Evolutionary conservation across 2,113 vertebrate species (phyloP).

Genomic region (Indicator indicator): DNA sequence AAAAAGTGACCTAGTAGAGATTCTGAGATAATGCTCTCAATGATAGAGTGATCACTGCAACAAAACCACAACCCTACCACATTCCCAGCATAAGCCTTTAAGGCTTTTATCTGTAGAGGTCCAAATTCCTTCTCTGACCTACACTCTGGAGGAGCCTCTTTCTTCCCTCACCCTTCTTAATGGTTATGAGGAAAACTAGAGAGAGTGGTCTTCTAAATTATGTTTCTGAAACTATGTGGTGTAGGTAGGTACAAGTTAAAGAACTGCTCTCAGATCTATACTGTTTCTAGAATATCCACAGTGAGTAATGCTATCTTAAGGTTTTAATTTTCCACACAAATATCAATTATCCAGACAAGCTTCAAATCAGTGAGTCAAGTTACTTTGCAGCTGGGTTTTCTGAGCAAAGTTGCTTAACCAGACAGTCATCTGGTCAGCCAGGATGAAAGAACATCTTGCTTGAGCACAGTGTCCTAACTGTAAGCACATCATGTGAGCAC

Average conservation of each 20-base stretch:
- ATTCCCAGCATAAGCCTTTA: neutral
- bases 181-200: neutral
- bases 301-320: neutral
- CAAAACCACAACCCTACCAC: neutral
- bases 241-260: neutral
- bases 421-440: neutral
- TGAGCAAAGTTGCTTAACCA: neutral
- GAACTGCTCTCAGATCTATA: neutral
- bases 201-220: neutral
- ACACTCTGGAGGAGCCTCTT: neutral
- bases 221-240: neutral
- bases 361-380: neutral
- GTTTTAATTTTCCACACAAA: neutral
- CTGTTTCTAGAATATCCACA: neutral
- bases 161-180: neutral
- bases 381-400: conserved; percentile 21
- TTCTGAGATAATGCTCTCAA: conserved; percentile 7
- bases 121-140: neutral
- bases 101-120: neutral
- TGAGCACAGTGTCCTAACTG: neutral
- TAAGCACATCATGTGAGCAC: neutral
- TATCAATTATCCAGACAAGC: neutral
- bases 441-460: neutral
- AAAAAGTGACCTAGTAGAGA: conserved; percentile 22
- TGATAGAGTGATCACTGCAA: neutral